phyloP scores from a whole-genome alignment of 2,797 vertebrate species.

The Falco concolor region DNA sequence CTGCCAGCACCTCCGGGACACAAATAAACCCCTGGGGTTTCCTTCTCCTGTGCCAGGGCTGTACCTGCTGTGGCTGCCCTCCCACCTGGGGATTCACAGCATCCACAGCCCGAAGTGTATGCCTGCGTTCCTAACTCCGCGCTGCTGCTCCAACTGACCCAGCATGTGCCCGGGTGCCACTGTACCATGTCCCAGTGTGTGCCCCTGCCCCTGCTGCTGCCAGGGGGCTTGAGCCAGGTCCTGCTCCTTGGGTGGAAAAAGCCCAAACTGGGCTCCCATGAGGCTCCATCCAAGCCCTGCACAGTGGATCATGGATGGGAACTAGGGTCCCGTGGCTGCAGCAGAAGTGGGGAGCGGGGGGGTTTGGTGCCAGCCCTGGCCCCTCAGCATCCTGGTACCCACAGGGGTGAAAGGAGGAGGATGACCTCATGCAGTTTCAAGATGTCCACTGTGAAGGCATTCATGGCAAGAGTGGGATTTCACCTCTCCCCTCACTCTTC shows the following conservation, averaged over 20 bases:
- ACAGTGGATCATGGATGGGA: accelerated
- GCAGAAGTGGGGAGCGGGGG: not conserved
- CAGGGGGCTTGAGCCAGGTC: not conserved
- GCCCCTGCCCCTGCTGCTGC: not conserved
- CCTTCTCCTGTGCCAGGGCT: not conserved
- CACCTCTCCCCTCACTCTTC: not conserved
- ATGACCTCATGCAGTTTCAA: not conserved
- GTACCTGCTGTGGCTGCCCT: not conserved
- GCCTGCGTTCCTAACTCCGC: not conserved
- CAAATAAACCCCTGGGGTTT: not conserved
- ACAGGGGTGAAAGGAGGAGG: not conserved
- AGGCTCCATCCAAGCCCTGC: not conserved
- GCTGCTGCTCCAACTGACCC: not conserved
- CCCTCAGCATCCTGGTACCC: not conserved
- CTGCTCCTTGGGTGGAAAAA: not conserved
- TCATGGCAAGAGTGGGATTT: not conserved
- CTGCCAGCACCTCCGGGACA: accelerated
- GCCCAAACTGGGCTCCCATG: accelerated
- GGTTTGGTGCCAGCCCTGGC: not conserved
- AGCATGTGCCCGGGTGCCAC: accelerated
- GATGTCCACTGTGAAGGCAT: not conserved
- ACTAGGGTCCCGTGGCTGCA: not conserved
- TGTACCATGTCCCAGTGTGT: not conserved
- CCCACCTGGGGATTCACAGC: not conserved
- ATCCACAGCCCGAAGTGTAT: not conserved